Evolutionary conservation across 1,140 invertebrate genomes (phyloP).

Genomic region (Nasonia longicornis): DNA sequence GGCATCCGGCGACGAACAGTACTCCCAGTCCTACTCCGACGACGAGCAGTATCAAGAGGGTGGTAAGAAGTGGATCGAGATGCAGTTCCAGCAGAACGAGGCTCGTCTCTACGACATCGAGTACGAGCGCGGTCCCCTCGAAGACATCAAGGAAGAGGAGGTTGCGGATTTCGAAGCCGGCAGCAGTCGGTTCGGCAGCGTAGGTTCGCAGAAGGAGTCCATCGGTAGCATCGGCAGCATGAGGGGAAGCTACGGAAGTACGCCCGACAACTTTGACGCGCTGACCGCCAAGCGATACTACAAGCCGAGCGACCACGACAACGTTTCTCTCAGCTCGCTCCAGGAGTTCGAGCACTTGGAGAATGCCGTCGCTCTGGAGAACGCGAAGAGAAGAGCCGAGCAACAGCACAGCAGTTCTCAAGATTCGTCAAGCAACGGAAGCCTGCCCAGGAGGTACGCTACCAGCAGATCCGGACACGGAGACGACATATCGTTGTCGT

Average conservation of each 20-base stretch:
- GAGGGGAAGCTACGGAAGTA: slow-evolving; percentile 81
- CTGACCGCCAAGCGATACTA: slow-evolving; percentile 83
- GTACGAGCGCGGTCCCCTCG: slow-evolving; percentile 81
- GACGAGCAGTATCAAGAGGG: slow-evolving; percentile 72
- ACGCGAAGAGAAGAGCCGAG: slow-evolving; percentile 64
- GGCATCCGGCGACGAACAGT: slow-evolving; percentile 67
- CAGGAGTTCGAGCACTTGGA: slow-evolving; percentile 95
- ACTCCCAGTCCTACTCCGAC: slow-evolving; percentile 67
- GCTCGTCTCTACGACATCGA: slow-evolving; percentile 78
- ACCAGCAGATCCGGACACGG: slow-evolving; percentile 79
- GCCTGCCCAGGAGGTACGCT: slow-evolving; percentile 75
- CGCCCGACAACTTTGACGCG: slow-evolving; percentile 86
- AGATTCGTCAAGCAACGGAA: slow-evolving; percentile 80
- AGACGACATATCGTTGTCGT: slow-evolving; percentile 91
- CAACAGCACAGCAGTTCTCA: slow-evolving; percentile 75
- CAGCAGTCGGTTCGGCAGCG: slow-evolving; percentile 81
- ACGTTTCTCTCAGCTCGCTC: slow-evolving; percentile 89
- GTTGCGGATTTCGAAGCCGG: slow-evolving; percentile 84
- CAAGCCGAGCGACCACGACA: slow-evolving; percentile 86
- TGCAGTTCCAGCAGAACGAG: slow-evolving; percentile 82
- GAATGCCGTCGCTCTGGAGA: slow-evolving; percentile 79
- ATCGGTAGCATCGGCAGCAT: slow-evolving; percentile 82
- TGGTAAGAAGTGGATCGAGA: slow-evolving; percentile 86
- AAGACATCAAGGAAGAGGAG: slow-evolving; percentile 93
- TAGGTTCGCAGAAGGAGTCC: slow-evolving; percentile 85